These are phyloP conservation scores for Standfussiana lucernea DNA, from an alignment of 2,888 invertebrate genomes.

Conservation along the genomic window DNA sequence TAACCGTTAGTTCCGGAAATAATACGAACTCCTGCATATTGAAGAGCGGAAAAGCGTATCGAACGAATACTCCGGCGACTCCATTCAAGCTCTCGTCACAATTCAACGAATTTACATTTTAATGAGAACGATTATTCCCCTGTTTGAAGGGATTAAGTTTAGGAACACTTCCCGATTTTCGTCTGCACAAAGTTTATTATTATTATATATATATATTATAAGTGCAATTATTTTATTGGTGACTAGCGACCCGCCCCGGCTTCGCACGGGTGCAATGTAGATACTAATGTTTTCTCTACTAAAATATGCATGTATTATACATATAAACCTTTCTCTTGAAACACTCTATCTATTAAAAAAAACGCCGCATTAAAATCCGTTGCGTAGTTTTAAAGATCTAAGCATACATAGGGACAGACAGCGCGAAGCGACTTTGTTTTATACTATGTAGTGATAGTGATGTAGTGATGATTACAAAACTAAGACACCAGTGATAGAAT, in stretches of 20 bases:
- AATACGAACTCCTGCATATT: conserved; percentile 79
- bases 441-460: too few species aligned
- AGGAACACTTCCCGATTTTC: conserved; percentile 76
- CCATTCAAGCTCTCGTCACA: conserved; percentile 79
- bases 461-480: conserved; percentile 78
- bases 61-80: conserved; percentile 78
- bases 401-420: too few species aligned
- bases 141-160: conserved; percentile 85
- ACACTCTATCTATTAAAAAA: too few species aligned
- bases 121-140: conserved; percentile 86
- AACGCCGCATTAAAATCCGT: too few species aligned
- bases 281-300: too few species aligned
- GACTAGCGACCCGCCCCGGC: too few species aligned
- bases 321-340: too few species aligned
- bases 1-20: conserved; percentile 68
- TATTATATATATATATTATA: too few species aligned
- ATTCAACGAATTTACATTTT: conserved; percentile 83
- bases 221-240: conserved; percentile 80
- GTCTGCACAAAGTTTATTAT: conserved; percentile 76
- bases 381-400: too few species aligned
- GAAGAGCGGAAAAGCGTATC: conserved; percentile 78
- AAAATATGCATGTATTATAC: too few species aligned
- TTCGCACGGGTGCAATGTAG: too few species aligned
- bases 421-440: too few species aligned
- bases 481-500: conserved; percentile 75